Percentiles rank a stretch among this genome's conserved stretches.
phyloP scores from a whole-genome alignment of 1,140 invertebrate genomes.

The Myzus persicae region DNA sequence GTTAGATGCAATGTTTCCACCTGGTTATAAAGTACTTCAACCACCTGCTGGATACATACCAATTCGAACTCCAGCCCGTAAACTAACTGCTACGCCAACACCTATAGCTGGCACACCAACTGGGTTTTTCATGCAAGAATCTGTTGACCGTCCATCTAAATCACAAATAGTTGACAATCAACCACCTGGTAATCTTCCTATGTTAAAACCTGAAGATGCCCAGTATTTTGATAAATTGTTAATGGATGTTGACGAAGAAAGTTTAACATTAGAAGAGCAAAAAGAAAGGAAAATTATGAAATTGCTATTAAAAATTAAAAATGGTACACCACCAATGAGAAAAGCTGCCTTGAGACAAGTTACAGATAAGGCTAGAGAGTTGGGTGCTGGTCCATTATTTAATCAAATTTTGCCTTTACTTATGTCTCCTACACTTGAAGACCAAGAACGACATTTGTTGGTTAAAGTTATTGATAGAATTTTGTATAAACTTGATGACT shows the following conservation, averaged over 20 bases:
- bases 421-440: slow-evolving; percentile 99
- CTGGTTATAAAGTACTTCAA: slow-evolving; percentile 96
- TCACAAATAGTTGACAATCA: slow-evolving; percentile 88
- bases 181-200: slow-evolving; percentile 95
- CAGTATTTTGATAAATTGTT: slow-evolving; percentile 99
- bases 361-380: slow-evolving; percentile 97
- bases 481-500: slow-evolving; percentile 97
- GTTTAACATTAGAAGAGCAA: slow-evolving; percentile 93
- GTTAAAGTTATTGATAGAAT: slow-evolving; percentile 99
- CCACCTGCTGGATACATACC: slow-evolving; percentile 96
- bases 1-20: slow-evolving; percentile 95
- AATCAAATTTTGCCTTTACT: slow-evolving; percentile 98
- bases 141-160: slow-evolving; percentile 83
- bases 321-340: slow-evolving; percentile 98
- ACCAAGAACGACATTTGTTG: slow-evolving; percentile 98
- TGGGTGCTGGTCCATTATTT: slow-evolving; percentile 97
- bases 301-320: slow-evolving; percentile 97
- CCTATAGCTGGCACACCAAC: slow-evolving; percentile 91
- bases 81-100: slow-evolving; percentile 96
- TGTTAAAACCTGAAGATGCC: slow-evolving; percentile 99
- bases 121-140: slow-evolving; percentile 93
- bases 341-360: slow-evolving; percentile 97
- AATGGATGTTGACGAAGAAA: slow-evolving; percentile 96
- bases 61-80: slow-evolving; percentile 95
- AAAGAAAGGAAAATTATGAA: slow-evolving; percentile 99